Evolutionary conservation across 2,888 invertebrate species (phyloP), one percentile per base, ranked within the genome.

Genomic region (Dolichomitus sp.): DNA sequence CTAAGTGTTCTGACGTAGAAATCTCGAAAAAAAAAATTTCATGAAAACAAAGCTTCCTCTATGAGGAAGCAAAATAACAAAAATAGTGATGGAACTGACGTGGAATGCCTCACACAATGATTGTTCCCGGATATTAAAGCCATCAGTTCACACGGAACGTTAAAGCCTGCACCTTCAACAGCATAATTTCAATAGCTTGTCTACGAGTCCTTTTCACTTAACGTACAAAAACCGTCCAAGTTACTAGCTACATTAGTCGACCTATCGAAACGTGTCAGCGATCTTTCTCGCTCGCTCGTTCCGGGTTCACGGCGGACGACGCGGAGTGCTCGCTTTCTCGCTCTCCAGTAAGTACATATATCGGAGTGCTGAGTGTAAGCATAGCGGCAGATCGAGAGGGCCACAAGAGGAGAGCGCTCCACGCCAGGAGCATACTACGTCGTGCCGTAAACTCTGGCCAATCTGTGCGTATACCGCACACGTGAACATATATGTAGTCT

Each of bases 221-320:
- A 6, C 3, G 33, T 11, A 17, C 61, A 61, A 61, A 61, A 61
- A 61, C 37, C 37, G 37, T 61, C 61, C 37, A 17, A 23, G 23
- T 45, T 42, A 42, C 65, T n/a, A 45, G 17, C 23, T 19, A 42
- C 66, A 72, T 81, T 73, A 81, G 66, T 72, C 59, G 45, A 77
- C 45, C 54, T 52, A 37, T 76, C 66, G 50, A 76, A 54, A 52
- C 70, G 73, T 52, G 65, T 65, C 65, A 2, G 42, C 4, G 17
- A 65, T 42, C 23, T 42, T 45, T 65, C 45, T 72, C 63, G 57
- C 69, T 80, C 52, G 73, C 63, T 66, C 75, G 84, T 84, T 84
- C 84, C 85, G 85, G 84, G 85, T 84, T 85, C 84, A 85, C 81
- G 81, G 81, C 77, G 84, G 23, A 27, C 12, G 11, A 23, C 11